phyloP scores from a whole-genome alignment of 2,797 vertebrate genomes.

The Leptoclinus maculatus region DNA sequence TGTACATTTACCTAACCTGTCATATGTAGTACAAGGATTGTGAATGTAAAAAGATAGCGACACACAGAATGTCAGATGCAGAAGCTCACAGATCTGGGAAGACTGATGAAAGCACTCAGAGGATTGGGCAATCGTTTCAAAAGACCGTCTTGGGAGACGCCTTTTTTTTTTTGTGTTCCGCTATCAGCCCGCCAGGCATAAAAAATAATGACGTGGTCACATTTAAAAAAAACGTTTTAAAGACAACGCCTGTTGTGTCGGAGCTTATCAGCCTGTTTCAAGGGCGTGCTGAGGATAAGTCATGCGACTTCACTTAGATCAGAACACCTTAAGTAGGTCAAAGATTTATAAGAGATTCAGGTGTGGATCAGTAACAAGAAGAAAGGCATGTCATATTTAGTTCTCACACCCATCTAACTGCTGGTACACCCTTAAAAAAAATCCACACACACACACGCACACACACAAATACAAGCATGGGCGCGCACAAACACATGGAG shows the following conservation, averaged over 20 bases:
- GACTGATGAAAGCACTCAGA: not conserved
- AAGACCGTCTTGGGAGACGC: not conserved
- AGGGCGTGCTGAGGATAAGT: slow-evolving; percentile 21
- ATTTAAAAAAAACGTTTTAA: slow-evolving; percentile 12
- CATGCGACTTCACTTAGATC: slow-evolving; percentile 22
- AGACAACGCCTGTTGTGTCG: slow-evolving; percentile 28
- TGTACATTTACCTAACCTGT: not conserved
- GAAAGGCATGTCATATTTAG: slow-evolving; percentile 66
- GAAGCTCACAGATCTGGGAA: not conserved
- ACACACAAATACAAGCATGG: slow-evolving; percentile 54
- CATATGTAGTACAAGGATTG: not conserved
- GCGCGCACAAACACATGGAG: slow-evolving; percentile 47
- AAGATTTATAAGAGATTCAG: slow-evolving; percentile 60
- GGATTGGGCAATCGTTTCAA: slow-evolving; percentile 8
- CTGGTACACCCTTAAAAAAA: slow-evolving; percentile 66
- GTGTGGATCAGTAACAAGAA: slow-evolving; percentile 72
- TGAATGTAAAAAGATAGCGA: not conserved
- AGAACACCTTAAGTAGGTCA: slow-evolving; percentile 65
- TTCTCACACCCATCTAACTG: slow-evolving; percentile 77
- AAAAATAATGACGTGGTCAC: slow-evolving; percentile 17
- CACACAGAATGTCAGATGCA: not conserved
- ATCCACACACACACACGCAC: slow-evolving; percentile 24
- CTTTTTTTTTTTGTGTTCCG: not conserved
- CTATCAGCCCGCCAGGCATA: not conserved
- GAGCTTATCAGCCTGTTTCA: slow-evolving; percentile 48